Evolutionary conservation across 2,113 vertebrate species (phyloP), one percentile per base, ranked within the genome.

Genomic region (Neogobius melanostomus): DNA sequence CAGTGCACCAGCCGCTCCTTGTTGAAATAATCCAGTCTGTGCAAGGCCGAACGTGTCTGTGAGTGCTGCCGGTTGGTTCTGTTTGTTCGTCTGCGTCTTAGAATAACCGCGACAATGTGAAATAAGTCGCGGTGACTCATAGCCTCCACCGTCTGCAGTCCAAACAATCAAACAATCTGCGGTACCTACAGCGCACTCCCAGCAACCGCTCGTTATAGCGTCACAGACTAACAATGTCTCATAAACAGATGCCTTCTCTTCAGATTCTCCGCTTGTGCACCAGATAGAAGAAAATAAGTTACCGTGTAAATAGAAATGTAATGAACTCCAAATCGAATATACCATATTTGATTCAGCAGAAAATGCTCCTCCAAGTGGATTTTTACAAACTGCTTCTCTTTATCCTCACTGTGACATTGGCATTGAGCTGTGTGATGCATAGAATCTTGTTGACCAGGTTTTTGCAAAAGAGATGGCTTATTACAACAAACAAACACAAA

Each of bases 191-290:
- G 36, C 14, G 66, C 7, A 14, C 67, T 60, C 62, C 52, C 66
- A 64, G 46, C 44, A 61, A 57, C 65, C 72, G 71, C 62, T 71
- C 61, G 65, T 75, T 69, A 75, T 74, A 72, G 36, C 49, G 48
- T 53, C 51, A 61, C 66, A 62, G 66, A 52, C 68, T 79, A 77
- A 77, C 75, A 73, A 47, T 44, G 70, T 72, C 69, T 74, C 62
- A 85, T 76, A 90, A 87, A 86, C 81, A 84, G 69, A 80, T 57
- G 64, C 69, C 77, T 85, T 82, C 73, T 77, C 79, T 81, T 77
- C n/a, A 49, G 70, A 82, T 82, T n/a, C 75, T 75, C 53, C 70
- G 51, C 76, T 70, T 65, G n/a, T 68, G 69, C 17, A 65, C 73
- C 75, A 76, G 60, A 75, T 69, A 76, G 74, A 68, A 60, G 67